phyloP scores from a whole-genome alignment of 2,888 invertebrate species.

The Ypsolopha scabrella region DNA sequence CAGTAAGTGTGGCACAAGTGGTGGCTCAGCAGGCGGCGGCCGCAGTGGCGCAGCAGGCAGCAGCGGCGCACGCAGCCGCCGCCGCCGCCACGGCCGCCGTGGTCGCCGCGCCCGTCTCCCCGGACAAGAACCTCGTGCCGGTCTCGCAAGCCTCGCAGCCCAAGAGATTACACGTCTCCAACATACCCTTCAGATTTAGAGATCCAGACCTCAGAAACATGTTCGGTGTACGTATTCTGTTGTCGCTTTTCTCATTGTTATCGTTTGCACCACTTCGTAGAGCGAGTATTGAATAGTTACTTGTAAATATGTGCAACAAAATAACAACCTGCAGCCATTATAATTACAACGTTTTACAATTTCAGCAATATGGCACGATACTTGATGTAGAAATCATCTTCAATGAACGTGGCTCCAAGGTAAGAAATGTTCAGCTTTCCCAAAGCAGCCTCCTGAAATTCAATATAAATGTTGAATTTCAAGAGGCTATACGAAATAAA shows the following conservation, averaged over 20 bases:
- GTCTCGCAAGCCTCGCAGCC: conserved; percentile 75
- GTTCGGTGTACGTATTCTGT: conserved; percentile 89
- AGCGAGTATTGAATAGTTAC: not conserved
- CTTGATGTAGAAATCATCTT: conserved; percentile 99
- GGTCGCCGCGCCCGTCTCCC: conserved; percentile 40
- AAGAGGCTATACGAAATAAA: not conserved
- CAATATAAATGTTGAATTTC: not conserved
- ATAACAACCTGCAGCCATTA: not conserved
- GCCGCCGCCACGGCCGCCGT: conserved; percentile 32
- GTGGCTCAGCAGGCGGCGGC: conserved; percentile 49
- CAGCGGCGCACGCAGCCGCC: conserved; percentile 60
- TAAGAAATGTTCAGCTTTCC: conserved; percentile 67
- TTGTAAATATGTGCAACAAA: not conserved
- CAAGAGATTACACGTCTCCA: conserved; percentile 98
- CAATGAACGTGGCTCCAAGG: conserved; percentile 99
- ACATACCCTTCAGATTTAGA: conserved; percentile 99
- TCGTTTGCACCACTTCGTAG: not conserved
- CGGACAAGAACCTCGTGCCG: conserved; percentile 65
- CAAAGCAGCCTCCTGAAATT: conserved; percentile 4
- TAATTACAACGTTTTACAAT: conserved; percentile 49
- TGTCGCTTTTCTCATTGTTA: conserved; percentile 5
- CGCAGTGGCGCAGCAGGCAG: conserved; percentile 54
- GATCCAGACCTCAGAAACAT: conserved; percentile 98
- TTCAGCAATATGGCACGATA: conserved; percentile 98
- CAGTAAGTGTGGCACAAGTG: conserved; percentile 61